phyloP scores from a whole-genome alignment of 2,888 invertebrate genomes.

The Mactromeris polynyma region DNA sequence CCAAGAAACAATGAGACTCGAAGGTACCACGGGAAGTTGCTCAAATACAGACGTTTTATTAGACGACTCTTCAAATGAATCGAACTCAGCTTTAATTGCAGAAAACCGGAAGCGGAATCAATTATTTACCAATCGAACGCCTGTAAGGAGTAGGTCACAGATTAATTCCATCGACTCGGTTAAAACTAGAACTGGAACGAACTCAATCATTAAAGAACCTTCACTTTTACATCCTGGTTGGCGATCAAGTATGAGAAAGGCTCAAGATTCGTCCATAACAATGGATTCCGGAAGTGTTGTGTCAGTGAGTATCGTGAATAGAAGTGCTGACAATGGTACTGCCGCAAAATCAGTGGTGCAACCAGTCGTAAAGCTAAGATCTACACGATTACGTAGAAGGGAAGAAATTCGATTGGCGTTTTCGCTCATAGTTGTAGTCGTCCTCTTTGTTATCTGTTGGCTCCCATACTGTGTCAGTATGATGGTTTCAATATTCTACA shows the following conservation, averaged over 20 bases:
- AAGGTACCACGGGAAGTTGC: background rate
- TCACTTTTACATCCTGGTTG: constrained; percentile 21
- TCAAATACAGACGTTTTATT: constrained; percentile 14
- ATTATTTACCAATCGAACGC: background rate
- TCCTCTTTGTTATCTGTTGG: constrained; percentile 83
- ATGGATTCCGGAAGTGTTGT: background rate
- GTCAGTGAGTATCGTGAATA: background rate
- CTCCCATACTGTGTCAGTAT: constrained; percentile 84
- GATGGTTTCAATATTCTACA: constrained; percentile 78
- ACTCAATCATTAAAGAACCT: background rate
- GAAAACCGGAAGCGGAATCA: constrained; percentile 19
- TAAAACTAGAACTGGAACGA: background rate
- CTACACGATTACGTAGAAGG: constrained; percentile 16
- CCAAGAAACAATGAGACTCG: background rate
- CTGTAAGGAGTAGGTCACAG: background rate
- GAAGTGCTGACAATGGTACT: background rate
- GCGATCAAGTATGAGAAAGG: background rate
- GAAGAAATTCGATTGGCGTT: constrained; percentile 79
- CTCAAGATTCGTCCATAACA: background rate
- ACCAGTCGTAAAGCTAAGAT: background rate
- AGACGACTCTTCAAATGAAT: constrained; percentile 36
- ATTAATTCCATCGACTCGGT: background rate
- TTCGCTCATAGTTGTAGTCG: constrained; percentile 79
- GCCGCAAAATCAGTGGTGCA: background rate
- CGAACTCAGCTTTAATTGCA: constrained; percentile 16